Evolutionary conservation across 1,140 invertebrate species (phyloP).

Genomic region (Camponotus floridanus): DNA sequence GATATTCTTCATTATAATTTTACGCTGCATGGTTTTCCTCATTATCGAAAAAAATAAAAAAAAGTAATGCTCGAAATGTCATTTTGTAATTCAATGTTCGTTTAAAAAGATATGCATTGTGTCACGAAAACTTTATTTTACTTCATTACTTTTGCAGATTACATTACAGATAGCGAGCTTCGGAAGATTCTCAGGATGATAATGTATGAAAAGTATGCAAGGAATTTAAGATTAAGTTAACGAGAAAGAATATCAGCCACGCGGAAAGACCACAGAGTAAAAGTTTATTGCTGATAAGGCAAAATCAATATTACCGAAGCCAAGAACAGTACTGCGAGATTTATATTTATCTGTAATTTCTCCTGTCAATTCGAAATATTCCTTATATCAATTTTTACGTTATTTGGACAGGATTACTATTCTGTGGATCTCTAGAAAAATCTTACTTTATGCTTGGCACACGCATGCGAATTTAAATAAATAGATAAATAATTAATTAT

Average conservation of each 20-base stretch:
- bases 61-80: background rate
- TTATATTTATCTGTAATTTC: slow-evolving; percentile 46
- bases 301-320: slow-evolving; percentile 60
- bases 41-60: too few species aligned
- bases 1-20: too few species aligned
- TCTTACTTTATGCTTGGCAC: background rate
- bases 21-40: too few species aligned
- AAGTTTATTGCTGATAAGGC: slow-evolving; percentile 44
- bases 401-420: background rate
- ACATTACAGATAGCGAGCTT: too few species aligned
- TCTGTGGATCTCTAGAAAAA: background rate
- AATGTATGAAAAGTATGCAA: background rate
- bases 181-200: too few species aligned
- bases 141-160: too few species aligned
- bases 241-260: background rate
- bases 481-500: too few species aligned
- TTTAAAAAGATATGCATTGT: background rate
- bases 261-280: background rate
- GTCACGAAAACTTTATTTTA: background rate
- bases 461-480: background rate
- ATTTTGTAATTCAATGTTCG: background rate
- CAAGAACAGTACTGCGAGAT: background rate
- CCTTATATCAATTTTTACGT: slow-evolving; percentile 40
- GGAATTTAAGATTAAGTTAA: slow-evolving; percentile 10
- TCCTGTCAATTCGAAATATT: background rate